Percentiles rank a stretch among this genome's conserved stretches.
Conservation (phyloP, 2,797 vertebrate species). For the Cuniculus paca region DNA sequence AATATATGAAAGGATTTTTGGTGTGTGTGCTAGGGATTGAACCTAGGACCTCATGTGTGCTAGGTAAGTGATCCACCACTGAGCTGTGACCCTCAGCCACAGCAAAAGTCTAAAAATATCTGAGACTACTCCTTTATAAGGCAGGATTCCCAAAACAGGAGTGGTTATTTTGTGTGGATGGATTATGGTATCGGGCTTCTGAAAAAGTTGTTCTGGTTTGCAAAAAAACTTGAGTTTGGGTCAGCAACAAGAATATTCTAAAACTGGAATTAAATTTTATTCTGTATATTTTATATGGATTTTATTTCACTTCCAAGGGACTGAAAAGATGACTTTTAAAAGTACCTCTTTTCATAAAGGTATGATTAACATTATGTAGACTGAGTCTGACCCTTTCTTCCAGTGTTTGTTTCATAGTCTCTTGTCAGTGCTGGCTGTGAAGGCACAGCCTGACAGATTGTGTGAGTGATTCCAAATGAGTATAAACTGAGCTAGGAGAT, state of each 20-base stretch:
- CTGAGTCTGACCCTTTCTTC: neutral
- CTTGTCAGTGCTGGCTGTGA: neutral
- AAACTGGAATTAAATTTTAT: neutral
- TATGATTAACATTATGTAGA: neutral
- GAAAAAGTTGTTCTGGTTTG: neutral
- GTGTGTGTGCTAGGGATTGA: neutral
- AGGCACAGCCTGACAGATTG: neutral
- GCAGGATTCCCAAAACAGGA: neutral
- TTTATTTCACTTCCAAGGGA: constrained; percentile 6
- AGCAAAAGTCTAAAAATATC: constrained; percentile 27
- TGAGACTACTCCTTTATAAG: neutral
- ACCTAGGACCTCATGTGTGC: neutral
- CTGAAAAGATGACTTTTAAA: neutral
- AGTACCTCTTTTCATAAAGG: neutral
- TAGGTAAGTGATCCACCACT: neutral
- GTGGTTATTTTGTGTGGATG: neutral
- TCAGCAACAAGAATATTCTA: neutral
- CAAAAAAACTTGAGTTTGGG: constrained; percentile 3
- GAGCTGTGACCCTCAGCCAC: neutral
- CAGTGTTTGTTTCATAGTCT: neutral
- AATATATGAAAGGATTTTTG: neutral
- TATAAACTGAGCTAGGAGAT: neutral
- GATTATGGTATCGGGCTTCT: neutral
- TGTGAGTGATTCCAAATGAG: neutral
- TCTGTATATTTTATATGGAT: neutral